Conservation (phyloP, 2,888 invertebrate genomes). For the Cryptocephalus moraei region DNA sequence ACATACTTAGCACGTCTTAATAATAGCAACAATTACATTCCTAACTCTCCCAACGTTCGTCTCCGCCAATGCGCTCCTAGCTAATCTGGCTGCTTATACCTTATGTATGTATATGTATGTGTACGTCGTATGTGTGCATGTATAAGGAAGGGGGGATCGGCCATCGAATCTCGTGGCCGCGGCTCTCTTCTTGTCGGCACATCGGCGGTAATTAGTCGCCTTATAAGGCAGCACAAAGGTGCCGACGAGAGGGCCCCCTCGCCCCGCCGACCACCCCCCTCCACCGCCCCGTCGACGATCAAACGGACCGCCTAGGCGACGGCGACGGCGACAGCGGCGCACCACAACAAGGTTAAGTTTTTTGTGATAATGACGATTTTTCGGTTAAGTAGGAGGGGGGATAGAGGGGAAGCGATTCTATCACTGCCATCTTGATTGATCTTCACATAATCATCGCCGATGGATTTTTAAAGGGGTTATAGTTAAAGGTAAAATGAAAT, state of each 20-base stretch:
- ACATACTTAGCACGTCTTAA: no score
- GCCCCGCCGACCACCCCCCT: slow-evolving; percentile 17
- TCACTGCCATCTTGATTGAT: no score
- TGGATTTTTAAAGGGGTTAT: no score
- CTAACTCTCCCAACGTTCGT: no score
- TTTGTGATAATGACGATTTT: no score
- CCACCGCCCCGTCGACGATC: slow-evolving; percentile 16
- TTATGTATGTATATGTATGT: slow-evolving; percentile 4
- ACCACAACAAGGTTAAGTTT: no score
- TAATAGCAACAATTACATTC: no score
- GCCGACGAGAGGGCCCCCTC: slow-evolving; percentile 33
- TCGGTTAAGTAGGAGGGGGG: no score
- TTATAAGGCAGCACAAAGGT: slow-evolving; percentile 36
- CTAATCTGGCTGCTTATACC: slow-evolving; percentile 1
- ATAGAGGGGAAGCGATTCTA: no score
- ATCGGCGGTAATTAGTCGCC: slow-evolving; percentile 32
- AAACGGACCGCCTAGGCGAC: slow-evolving; percentile 28
- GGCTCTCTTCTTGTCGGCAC: slow-evolving; percentile 30
- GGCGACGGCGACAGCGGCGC: slow-evolving; percentile 14
- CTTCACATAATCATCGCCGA: no score
- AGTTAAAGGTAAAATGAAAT: no score
- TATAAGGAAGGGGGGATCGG: slow-evolving; percentile 25
- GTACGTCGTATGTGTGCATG: slow-evolving; percentile 6
- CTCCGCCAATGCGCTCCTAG: not conserved
- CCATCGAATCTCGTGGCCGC: slow-evolving; percentile 19